Conservation (phyloP, 2,113 vertebrate species). For the Odontophorus gujanensis region DNA sequence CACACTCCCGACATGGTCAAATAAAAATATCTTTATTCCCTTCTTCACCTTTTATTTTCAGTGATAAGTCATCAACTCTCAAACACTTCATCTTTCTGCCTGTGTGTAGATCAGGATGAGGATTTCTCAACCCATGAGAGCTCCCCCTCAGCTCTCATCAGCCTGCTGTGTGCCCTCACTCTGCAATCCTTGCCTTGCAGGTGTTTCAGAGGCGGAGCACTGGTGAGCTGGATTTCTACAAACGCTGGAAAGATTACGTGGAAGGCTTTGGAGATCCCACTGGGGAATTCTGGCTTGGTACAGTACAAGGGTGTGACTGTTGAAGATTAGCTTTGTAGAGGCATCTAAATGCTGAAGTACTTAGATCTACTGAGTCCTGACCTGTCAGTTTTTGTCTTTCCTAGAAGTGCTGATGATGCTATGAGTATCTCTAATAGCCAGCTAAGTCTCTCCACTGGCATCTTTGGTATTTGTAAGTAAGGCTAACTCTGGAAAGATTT, state of each 20-base stretch:
- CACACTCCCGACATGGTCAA: not conserved
- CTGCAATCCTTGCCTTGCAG: constrained; percentile 53
- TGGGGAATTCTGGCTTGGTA: constrained; percentile 93
- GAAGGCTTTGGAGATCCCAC: constrained; percentile 89
- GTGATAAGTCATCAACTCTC: not conserved
- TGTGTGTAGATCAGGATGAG: fast-evolving
- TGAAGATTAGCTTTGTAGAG: not conserved
- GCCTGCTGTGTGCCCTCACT: not conserved
- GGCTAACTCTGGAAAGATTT: not conserved
- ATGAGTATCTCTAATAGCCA: not conserved
- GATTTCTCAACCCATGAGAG: not conserved
- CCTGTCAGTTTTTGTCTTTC: not conserved
- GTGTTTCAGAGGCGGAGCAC: constrained; percentile 87
- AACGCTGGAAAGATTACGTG: constrained; percentile 87
- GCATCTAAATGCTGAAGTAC: not conserved
- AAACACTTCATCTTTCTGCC: not conserved
- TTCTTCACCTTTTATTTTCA: not conserved
- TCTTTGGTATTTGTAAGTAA: not conserved
- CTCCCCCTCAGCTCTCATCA: not conserved
- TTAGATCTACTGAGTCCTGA: not conserved
- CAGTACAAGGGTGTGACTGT: not conserved
- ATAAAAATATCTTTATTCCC: not conserved
- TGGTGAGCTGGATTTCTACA: constrained; percentile 90
- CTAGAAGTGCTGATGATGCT: not conserved
- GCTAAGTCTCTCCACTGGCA: not conserved